phyloP scores from a whole-genome alignment of 2,888 invertebrate species.

The Drosophila pegasa region DNA sequence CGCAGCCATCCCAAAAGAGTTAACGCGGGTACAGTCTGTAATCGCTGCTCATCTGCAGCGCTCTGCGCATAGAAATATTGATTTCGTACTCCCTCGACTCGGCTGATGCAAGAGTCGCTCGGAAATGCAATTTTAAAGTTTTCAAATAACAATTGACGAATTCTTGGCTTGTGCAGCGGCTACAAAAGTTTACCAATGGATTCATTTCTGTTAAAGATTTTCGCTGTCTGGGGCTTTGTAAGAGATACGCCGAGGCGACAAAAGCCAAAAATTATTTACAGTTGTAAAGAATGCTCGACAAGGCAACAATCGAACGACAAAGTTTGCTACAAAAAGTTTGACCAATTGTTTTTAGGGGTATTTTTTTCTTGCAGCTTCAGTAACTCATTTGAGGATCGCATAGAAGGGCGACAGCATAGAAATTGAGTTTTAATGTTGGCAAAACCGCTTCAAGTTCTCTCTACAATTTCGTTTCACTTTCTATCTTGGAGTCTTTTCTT shows the following conservation, averaged over 20 bases:
- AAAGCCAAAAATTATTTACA: background rate
- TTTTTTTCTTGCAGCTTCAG: background rate
- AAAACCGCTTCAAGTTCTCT: constrained; percentile 12
- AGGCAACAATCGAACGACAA: constrained; percentile 3
- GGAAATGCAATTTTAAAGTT: constrained; percentile 13
- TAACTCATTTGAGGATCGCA: constrained; percentile 12
- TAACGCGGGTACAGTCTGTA: background rate
- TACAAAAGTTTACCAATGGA: constrained; percentile 5
- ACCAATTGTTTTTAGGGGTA: constrained; percentile 2
- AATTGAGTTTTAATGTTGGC: constrained; percentile 43
- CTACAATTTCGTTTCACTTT: constrained; percentile 23
- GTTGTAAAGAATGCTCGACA: constrained; percentile 2
- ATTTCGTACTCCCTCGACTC: constrained; percentile 3
- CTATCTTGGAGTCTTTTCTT: background rate
- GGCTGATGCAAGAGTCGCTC: background rate
- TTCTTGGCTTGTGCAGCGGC: background rate
- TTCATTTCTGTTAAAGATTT: background rate
- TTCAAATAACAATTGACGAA: constrained; percentile 11
- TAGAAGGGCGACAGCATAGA: constrained; percentile 6
- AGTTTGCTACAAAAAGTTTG: constrained; percentile 17
- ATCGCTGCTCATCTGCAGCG: constrained; percentile 2
- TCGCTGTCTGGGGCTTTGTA: background rate
- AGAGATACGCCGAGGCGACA: background rate
- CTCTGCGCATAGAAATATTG: constrained; percentile 18
- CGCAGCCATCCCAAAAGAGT: constrained; percentile 8